Conservation (phyloP, 2,888 invertebrate genomes). For the Polydrusus cervinus region DNA sequence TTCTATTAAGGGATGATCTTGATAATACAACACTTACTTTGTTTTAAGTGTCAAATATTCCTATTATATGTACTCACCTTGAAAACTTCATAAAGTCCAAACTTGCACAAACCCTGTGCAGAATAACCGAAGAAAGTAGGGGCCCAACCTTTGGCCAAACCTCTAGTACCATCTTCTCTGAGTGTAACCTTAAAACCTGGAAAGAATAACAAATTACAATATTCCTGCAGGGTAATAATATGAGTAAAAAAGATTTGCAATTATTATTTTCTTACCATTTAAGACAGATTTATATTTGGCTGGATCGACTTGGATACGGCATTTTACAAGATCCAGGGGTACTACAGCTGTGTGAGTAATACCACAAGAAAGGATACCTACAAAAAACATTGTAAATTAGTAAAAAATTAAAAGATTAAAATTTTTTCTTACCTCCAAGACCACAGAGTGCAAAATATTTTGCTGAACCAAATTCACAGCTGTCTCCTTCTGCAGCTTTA, state of each 20-base stretch:
- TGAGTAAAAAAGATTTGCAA: too few species aligned
- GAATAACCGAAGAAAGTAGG: conserved; percentile 98
- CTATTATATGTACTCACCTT: conserved; percentile 58
- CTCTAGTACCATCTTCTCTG: conserved; percentile 89
- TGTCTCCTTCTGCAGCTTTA: conserved; percentile 64
- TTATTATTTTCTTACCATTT: conserved; percentile 77
- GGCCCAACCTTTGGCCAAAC: conserved; percentile 96
- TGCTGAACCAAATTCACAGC: conserved; percentile 91
- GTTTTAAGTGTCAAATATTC: background rate
- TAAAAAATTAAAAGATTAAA: background rate
- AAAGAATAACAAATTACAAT: background rate
- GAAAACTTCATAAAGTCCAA: conserved; percentile 95
- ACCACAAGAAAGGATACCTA: conserved; percentile 78
- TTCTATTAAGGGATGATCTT: too few species aligned
- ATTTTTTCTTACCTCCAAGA: conserved; percentile 48
- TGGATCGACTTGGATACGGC: conserved; percentile 94
- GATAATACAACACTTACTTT: too few species aligned
- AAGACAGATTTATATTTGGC: conserved; percentile 94
- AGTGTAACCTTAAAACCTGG: conserved; percentile 88
- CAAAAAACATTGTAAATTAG: conserved; percentile 28
- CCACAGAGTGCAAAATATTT: conserved; percentile 92
- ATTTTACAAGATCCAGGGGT: conserved; percentile 96
- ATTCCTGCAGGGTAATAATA: too few species aligned
- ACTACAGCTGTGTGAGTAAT: conserved; percentile 95
- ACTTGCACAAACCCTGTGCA: conserved; percentile 95